Percentiles rank a stretch among this genome's conserved stretches.
These are phyloP conservation scores for Drosophila punjabiensis DNA, from an alignment of 1,140 invertebrate species.

Conservation along the genomic window DNA sequence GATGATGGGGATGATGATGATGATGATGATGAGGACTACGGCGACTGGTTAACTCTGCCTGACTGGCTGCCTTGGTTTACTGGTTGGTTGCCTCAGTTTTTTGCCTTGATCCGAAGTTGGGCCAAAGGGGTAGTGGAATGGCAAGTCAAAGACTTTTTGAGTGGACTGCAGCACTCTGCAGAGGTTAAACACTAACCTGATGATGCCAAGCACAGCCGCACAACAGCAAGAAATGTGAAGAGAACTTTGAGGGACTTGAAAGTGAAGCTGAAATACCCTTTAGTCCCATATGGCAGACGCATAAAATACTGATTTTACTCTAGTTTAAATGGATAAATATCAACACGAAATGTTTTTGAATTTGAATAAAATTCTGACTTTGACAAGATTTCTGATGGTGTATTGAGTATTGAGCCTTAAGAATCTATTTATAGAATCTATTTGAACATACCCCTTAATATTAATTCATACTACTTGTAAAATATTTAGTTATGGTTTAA, in stretches of 20 bases:
- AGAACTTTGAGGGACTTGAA: not conserved
- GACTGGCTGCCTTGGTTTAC: conserved; percentile 67
- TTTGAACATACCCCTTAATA: too few species aligned
- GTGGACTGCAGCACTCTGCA: conserved; percentile 76
- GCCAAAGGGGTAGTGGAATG: conserved; percentile 22
- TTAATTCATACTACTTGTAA: too few species aligned
- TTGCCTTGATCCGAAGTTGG: conserved; percentile 36
- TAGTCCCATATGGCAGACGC: not conserved
- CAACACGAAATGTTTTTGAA: not conserved
- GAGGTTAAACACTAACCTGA: conserved; percentile 78
- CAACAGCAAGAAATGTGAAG: conserved; percentile 44
- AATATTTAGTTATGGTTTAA: too few species aligned
- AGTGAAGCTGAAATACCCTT: conserved; percentile 19
- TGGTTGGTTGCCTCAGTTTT: conserved; percentile 54
- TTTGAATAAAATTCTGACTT: too few species aligned
- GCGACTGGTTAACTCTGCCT: conserved; percentile 61
- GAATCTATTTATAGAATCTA: too few species aligned
- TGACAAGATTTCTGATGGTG: too few species aligned
- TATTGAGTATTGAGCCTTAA: too few species aligned
- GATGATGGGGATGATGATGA: conserved; percentile 10
- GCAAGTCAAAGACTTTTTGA: conserved; percentile 80
- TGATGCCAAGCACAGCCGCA: conserved; percentile 60
- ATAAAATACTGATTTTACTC: not conserved
- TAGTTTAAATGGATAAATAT: not conserved
- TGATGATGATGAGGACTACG: conserved; percentile 18